A percentile compares a stretch with the other conserved stretches of the same genome.
phyloP scores from a whole-genome alignment of 2,113 vertebrate genomes.

The Gavialis gangeticus region DNA sequence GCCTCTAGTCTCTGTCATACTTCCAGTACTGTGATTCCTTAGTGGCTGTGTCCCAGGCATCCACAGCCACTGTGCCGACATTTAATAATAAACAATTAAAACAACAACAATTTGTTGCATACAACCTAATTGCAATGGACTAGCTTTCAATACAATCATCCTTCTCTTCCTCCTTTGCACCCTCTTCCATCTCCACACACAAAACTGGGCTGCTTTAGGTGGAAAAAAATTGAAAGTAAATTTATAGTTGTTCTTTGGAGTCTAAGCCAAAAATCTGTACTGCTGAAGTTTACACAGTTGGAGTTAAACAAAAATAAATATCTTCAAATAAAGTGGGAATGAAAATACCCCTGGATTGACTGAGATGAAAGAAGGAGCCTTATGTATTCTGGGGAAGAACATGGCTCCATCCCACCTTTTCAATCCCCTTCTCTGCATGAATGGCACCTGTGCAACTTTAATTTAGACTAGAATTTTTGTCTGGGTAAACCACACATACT shows the following conservation, averaged over 20 bases:
- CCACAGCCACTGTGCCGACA: not conserved
- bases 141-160: not conserved
- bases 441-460: not conserved
- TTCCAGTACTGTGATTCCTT: not conserved
- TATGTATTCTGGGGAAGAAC: not conserved
- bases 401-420: not conserved
- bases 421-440: not conserved
- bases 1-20: not conserved
- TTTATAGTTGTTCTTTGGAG: not conserved
- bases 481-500: not conserved
- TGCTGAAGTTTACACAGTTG: not conserved
- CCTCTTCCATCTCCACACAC: not conserved
- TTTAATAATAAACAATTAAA: not conserved
- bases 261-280: not conserved
- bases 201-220: not conserved
- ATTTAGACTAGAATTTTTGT: not conserved
- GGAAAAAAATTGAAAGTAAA: not conserved
- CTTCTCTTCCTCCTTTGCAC: not conserved
- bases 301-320: not conserved
- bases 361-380: not conserved
- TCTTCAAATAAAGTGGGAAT: not conserved
- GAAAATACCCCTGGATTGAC: not conserved
- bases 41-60: accelerated
- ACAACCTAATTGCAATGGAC: not conserved
- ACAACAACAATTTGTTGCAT: accelerated